Percentiles rank a stretch among this genome's conserved stretches.
Evolutionary conservation across 2,797 vertebrate species (phyloP).

Genomic region (Danio jaintianensis): DNA sequence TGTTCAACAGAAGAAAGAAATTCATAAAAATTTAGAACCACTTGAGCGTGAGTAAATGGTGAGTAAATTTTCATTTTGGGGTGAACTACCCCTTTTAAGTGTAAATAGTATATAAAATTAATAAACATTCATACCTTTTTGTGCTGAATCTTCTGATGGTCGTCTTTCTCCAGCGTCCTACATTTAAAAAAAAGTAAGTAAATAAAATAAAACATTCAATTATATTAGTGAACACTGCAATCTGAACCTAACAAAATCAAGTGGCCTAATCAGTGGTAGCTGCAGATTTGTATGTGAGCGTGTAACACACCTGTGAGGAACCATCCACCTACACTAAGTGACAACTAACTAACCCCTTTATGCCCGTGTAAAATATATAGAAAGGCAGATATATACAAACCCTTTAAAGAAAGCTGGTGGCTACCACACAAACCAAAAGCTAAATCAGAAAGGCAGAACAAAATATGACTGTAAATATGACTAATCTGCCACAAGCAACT

Average conservation of each 20-base stretch:
- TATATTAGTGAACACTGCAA: background rate
- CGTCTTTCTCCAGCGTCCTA: conserved; percentile 86
- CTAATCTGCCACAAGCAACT: conserved; percentile 23
- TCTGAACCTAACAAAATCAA: conserved; percentile 16
- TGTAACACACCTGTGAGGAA: conserved; percentile 30
- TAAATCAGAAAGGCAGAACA: conserved; percentile 30
- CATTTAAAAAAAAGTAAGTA: conserved; percentile 45
- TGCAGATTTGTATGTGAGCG: background rate
- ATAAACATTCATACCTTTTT: conserved; percentile 79
- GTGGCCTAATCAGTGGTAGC: background rate
- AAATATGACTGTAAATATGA: conserved; percentile 16
- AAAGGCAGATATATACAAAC: conserved; percentile 37
- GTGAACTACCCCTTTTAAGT: too few species aligned
- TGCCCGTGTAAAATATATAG: background rate
- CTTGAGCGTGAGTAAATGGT: too few species aligned
- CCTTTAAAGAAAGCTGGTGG: conserved; percentile 30
- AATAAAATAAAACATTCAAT: background rate
- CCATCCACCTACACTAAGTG: background rate
- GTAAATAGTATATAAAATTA: background rate
- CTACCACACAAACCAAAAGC: conserved; percentile 26
- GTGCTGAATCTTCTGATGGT: conserved; percentile 74
- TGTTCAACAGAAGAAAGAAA: too few species aligned
- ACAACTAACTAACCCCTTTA: background rate
- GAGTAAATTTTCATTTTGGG: too few species aligned
- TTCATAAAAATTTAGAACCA: too few species aligned